phyloP scores from a whole-genome alignment of 2,888 invertebrate genomes.

The Caenorhabditis sulstoni region DNA sequence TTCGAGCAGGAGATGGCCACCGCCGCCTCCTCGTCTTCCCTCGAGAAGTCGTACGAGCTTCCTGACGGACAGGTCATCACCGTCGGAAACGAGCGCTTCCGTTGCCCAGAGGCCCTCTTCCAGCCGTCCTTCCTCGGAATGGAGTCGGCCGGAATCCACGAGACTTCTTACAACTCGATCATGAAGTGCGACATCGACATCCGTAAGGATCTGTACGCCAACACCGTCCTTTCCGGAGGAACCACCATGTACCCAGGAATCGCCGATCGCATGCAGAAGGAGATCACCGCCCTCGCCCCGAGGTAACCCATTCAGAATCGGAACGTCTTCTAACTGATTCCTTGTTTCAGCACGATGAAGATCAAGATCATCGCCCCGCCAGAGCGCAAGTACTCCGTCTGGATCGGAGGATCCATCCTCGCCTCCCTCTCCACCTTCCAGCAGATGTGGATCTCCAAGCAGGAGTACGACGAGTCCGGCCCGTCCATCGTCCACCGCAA shows the following conservation, averaged over 20 bases:
- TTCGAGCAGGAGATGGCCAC: slow-evolving; percentile 95
- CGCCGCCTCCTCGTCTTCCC: slow-evolving; percentile 90
- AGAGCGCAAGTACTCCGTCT: slow-evolving; percentile 96
- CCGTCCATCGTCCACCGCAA: slow-evolving; percentile 75
- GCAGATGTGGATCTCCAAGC: slow-evolving; percentile 88
- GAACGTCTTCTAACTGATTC: not conserved
- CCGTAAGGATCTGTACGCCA: slow-evolving; percentile 92
- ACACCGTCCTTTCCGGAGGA: slow-evolving; percentile 80
- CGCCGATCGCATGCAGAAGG: slow-evolving; percentile 97
- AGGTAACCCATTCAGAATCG: slow-evolving; percentile 84
- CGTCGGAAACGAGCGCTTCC: slow-evolving; percentile 86
- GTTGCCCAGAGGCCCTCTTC: slow-evolving; percentile 87
- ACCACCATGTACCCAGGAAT: slow-evolving; percentile 95
- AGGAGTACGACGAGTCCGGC: slow-evolving; percentile 88
- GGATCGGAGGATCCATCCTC: slow-evolving; percentile 98
- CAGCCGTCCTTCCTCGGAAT: slow-evolving; percentile 88
- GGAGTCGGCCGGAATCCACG: slow-evolving; percentile 83
- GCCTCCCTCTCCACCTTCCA: slow-evolving; percentile 92
- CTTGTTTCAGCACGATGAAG: slow-evolving; percentile 83
- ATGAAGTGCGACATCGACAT: slow-evolving; percentile 95
- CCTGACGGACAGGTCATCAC: slow-evolving; percentile 88
- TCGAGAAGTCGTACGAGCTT: slow-evolving; percentile 92
- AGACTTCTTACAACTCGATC: slow-evolving; percentile 89
- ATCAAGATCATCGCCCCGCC: slow-evolving; percentile 84
- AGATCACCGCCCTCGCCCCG: slow-evolving; percentile 82